A percentile compares a stretch with the other conserved stretches of the same genome.
Conservation (phyloP, 1,140 invertebrate species). For the Lordiphosa stackelbergi region DNA sequence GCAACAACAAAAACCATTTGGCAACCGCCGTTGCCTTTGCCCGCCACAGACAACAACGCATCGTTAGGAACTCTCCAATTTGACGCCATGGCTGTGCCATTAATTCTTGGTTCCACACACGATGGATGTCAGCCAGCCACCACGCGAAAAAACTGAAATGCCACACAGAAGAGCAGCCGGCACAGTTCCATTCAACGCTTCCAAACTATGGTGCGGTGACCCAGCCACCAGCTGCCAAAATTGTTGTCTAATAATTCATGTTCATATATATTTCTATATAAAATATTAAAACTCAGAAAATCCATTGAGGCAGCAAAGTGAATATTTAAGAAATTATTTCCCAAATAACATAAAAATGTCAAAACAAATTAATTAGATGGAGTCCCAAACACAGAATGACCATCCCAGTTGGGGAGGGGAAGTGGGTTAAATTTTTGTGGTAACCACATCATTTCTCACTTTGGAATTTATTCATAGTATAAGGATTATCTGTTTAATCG, state of each 20-base stretch:
- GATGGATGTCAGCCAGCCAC: conserved; percentile 54
- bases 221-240: conserved; percentile 50
- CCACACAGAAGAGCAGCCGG: conserved; percentile 40
- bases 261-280: conserved; percentile 30
- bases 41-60: conserved; percentile 24
- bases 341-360: conserved; percentile 51
- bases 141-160: conserved; percentile 46
- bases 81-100: conserved; percentile 48
- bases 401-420: no score
- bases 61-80: conserved; percentile 53
- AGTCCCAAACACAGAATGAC: conserved; percentile 3
- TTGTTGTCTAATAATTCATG: conserved; percentile 59
- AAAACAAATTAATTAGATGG: conserved; percentile 32
- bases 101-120: conserved; percentile 32
- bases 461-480: no score
- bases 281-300: conserved; percentile 32
- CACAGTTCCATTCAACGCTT: no score
- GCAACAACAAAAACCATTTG: conserved; percentile 23
- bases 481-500: no score
- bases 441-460: no score
- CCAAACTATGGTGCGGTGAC: conserved; percentile 19
- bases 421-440: no score
- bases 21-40: conserved; percentile 33
- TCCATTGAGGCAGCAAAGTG: conserved; percentile 28
- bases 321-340: conserved; percentile 37